Evolutionary conservation across 2,113 vertebrate genomes (phyloP).

Genomic region (Calonectris borealis): DNA sequence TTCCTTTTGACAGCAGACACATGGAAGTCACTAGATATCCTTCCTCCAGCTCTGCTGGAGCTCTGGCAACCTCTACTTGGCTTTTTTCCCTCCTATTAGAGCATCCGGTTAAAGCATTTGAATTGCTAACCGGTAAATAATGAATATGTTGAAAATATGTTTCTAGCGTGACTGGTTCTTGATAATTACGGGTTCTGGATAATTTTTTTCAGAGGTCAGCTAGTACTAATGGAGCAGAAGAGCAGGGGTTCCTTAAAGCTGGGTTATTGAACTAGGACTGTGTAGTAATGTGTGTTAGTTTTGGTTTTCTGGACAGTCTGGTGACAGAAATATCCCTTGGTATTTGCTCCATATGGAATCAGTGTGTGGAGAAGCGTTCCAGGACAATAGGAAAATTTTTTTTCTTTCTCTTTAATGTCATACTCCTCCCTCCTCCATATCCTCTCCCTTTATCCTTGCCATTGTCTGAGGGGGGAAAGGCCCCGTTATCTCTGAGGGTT

Average conservation of each 20-base stretch:
- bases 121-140: slow-evolving; percentile 41
- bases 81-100: slow-evolving; percentile 36
- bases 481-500: slow-evolving; percentile 17
- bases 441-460: slow-evolving; percentile 13
- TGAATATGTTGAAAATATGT: not conserved
- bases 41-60: slow-evolving; percentile 60
- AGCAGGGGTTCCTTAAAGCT: not conserved
- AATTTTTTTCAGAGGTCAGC: not conserved
- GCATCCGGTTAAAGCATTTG: slow-evolving; percentile 41
- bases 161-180: not conserved
- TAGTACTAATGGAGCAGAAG: not conserved
- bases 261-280: not conserved
- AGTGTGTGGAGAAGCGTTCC: slow-evolving; percentile 5
- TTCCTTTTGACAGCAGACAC: slow-evolving; percentile 56
- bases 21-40: slow-evolving; percentile 42
- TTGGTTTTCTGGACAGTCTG: not conserved
- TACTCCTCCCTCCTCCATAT: slow-evolving; percentile 9
- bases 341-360: slow-evolving; percentile 43
- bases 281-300: not conserved
- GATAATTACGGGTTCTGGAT: slow-evolving; percentile 11
- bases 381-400: slow-evolving; percentile 21
- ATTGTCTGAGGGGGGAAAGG: not conserved
- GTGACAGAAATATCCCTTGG: slow-evolving; percentile 15
- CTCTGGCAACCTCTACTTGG: slow-evolving; percentile 50
- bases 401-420: slow-evolving; percentile 31